Conservation (phyloP, 2,888 invertebrate species). For the Camponotus fellah region DNA sequence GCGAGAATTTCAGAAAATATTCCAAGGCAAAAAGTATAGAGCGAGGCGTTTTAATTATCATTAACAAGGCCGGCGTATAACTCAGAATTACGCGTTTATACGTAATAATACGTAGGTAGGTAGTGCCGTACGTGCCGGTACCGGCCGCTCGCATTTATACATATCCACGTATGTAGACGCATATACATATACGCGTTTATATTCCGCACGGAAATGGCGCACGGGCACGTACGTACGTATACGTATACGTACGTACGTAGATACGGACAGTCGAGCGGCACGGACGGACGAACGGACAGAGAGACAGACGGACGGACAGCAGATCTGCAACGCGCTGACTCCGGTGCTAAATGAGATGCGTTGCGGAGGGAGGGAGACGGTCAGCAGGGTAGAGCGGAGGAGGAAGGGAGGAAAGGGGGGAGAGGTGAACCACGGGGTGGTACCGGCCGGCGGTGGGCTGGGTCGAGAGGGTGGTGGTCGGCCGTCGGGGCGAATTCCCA, state of each 20-base stretch:
- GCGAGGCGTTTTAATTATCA: constrained; percentile 85
- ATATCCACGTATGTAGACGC: constrained; percentile 56
- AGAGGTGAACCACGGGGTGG: constrained; percentile 57
- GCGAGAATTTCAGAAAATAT: constrained; percentile 78
- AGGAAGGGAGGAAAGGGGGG: constrained; percentile 60
- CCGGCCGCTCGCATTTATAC: constrained; percentile 68
- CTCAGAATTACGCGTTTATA: constrained; percentile 85
- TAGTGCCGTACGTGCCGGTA: constrained; percentile 73
- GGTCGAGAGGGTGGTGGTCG: constrained; percentile 52
- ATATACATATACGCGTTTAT: constrained; percentile 61
- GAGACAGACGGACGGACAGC: constrained; percentile 70
- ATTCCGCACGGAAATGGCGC: constrained; percentile 67
- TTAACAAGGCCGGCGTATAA: constrained; percentile 85
- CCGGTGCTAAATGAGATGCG: constrained; percentile 82
- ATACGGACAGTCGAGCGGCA: constrained; percentile 71
- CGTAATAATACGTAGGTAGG: constrained; percentile 83
- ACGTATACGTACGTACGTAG: constrained; percentile 62
- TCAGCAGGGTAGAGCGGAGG: constrained; percentile 59
- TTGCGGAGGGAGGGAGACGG: constrained; percentile 60
- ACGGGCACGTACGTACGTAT: constrained; percentile 69
- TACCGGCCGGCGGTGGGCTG: constrained; percentile 70
- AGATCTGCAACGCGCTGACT: constrained; percentile 81
- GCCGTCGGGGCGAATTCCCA: constrained; percentile 84
- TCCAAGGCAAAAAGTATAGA: constrained; percentile 80
- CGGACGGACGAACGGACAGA: constrained; percentile 67